Base-by-base conservation (phyloP, 1,140 invertebrate genomes). In the Lordiphosa mommai region DNA sequence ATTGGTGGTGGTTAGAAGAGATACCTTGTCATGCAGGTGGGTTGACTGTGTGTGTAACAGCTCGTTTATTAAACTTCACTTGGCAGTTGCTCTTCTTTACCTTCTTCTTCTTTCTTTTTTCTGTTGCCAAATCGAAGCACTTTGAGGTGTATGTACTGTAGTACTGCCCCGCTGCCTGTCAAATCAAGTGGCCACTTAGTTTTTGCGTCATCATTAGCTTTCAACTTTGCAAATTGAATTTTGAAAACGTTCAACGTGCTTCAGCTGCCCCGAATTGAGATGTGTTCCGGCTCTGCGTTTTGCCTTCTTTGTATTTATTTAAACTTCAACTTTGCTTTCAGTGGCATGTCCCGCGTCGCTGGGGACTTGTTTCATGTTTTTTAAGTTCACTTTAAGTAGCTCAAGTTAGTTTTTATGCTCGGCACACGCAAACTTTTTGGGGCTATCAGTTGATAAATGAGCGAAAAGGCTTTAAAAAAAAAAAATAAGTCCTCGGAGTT, bases 321-420 rank as follows among this genome's bases (percentile, higher is more conserved):
- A 60, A 74, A 64, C 56, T 43, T 47, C 17, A 71, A 76, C 52
- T 72, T 72, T 57, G 38, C 48, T 32, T 9, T 10, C 23, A 27
- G 23, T 36, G 34, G 20, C 12, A 29, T 44, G 51, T 57, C 36
- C 20, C 60, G 46, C 47, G 20, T 34, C 33, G 13, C 46, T 43
- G 43, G 57, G 58, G 74, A 80, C 68, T 80, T 82, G 66, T 67
- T 76, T 76, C 74, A 63, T 82, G 76, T 80, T 82, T 63, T 63
- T 80, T 82, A 80, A 82, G 74, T 80, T 80, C 61, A 32, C 74
- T 80, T 80, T 82, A 74, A 80, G 74, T 76, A 82, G 76, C 74
- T 82, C 41, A 65, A 82, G 74, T 80, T 80, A 71, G 74, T 80
- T 80, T 80, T 80, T 67, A 80, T 80, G 76, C 74, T 58, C 33